Evolutionary conservation across 2,797 vertebrate species (phyloP), one percentile per base, ranked within the genome.

Genomic region (Sebastes dallii): DNA sequence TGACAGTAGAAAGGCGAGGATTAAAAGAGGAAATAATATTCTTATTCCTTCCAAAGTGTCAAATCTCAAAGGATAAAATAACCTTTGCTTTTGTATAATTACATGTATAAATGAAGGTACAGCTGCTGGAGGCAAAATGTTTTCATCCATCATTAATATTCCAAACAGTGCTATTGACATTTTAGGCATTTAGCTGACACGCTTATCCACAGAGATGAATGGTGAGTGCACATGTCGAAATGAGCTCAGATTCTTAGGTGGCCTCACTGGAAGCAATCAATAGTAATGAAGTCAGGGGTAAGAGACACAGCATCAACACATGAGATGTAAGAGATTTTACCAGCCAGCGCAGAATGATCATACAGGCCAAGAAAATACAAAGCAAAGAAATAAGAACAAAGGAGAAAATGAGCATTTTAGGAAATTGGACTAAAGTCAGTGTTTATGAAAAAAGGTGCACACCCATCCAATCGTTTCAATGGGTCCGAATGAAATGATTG

Each of bases 81-180:
- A 29, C 14, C 22, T 60, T 56, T 60, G 27, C 4, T 52, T 64
- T 65, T 9, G 20, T 39, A 13, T 32, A 32, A 34, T 61, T 42
- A 3, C 30, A 16, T 55, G 25, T 46, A 11, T 14, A 39, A 52
- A 71, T 64, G 20, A 66, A 71, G 11, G 34, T 25, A 6, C 9
- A 18, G 18, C 8, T 24, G 6, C 32, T 24, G 8, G n/a, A 46
- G n/a, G 66, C 55, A 2, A 66, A 61, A 61, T 22, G 18, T n/a
- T 34, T 68, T 76, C 39, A 62, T 50, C 20, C 54, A 12, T 75
- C 52, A 75, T 85, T 78, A 65, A 70, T 77, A 81, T 81, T 84
- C 81, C 39, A 68, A 80, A 70, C 56, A 10, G 69, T 3, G 8
- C 59, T 72, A 56, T 77, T 80, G 85, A 89, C 77, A 77, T 86